A percentile compares a stretch with the other conserved stretches of the same genome.
These are phyloP conservation scores for Hydraecia micacea DNA, from an alignment of 2,888 invertebrate genomes.

Conservation along the genomic window DNA sequence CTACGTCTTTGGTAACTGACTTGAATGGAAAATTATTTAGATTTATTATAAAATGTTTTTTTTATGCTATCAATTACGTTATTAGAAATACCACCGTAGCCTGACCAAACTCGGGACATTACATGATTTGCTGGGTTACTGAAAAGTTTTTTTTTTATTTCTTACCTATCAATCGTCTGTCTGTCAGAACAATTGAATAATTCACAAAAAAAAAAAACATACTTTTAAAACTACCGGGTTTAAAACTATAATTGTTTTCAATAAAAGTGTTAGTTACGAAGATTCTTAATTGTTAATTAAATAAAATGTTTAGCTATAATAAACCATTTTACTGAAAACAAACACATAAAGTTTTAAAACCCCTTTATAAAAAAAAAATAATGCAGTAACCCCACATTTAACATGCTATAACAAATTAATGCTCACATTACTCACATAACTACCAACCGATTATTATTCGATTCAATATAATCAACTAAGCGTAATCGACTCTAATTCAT, in stretches of 20 bases:
- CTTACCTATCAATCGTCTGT: too few relatives aligned
- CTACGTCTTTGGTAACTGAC: not conserved
- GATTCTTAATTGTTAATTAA: not conserved
- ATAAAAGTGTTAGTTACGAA: not conserved
- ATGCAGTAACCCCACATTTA: not conserved
- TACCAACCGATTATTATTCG: conserved; percentile 47
- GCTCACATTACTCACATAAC: not conserved
- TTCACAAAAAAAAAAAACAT: too few relatives aligned
- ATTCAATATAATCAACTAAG: conserved; percentile 51
- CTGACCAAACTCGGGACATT: not conserved
- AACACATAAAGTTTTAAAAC: not conserved
- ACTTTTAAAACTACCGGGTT: not conserved
- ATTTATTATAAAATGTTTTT: too few relatives aligned
- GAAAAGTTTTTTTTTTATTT: not conserved
- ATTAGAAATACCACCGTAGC: not conserved
- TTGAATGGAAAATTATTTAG: too few relatives aligned
- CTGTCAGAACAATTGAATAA: too few relatives aligned
- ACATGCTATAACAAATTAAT: not conserved
- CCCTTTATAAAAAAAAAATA: not conserved
- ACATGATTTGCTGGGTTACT: not conserved
- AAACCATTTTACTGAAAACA: too few relatives aligned
- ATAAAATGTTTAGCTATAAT: too few relatives aligned
- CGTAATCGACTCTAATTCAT: conserved; percentile 38
- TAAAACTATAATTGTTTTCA: not conserved
- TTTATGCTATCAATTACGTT: too few relatives aligned